Base-by-base conservation (phyloP, 2,113 vertebrate genomes). In the Saguinus midas region DNA sequence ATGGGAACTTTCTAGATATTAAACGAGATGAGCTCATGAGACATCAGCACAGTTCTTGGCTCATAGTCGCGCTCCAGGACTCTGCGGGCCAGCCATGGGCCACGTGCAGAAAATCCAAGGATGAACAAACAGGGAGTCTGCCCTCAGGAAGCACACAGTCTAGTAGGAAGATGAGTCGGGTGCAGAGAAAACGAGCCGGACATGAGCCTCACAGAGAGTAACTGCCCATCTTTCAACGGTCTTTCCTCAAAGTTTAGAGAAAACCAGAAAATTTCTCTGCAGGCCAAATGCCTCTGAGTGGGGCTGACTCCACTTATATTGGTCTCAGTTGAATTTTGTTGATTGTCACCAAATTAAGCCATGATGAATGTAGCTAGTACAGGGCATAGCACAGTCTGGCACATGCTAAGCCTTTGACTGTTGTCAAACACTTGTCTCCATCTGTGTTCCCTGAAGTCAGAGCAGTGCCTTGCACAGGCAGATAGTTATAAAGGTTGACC, bases 381-480 rank as follows among this genome's bases (percentile, higher is more conserved):
- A 8, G 21, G 3, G 14, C 73, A 6, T 64, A 29, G 61, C 61
- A 79, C 73, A 32, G 58, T 61, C 40, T 32, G 55, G 70, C 0
- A 6, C 35, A 8, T 29, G 29, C 78, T 6, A 20, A 64, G 61
- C 61, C 61, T 40, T 27, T 13, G 27, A 61, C 10, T 5, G 61
- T 43, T 73, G 64, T n/a, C 61, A 10, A 35, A 6, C 66, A 68
- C 14, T 4, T 40, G 27, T 25, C 35, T 40, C 25, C 2, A 0
- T 13, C 29, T 20, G 25, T 85, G n/a, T 17, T 17, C 50, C 37
- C 25, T 2, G 1, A 27, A n/a, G 50, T 25, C 37, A 21, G 37
- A 1, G 32, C 8, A 5, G 32, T 55, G 45, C 23, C 58, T 25
- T 16, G n/a, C 6, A 6, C 8, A 4, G 25, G n/a, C 4, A n/a